Conservation (phyloP, 1,140 invertebrate species). For the Doryteuthis pealeii region DNA sequence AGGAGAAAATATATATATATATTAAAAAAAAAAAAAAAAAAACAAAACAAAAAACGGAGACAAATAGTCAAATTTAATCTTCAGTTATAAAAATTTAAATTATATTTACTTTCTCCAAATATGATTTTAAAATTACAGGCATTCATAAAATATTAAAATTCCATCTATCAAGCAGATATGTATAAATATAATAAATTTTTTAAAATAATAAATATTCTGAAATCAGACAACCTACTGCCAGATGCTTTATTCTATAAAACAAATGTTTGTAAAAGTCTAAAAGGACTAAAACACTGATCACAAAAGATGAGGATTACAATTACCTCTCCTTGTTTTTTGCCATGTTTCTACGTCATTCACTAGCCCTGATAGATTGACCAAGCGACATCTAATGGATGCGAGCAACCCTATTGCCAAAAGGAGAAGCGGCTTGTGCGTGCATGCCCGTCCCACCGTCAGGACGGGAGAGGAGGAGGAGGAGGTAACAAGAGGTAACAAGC, state of each 20-base stretch:
- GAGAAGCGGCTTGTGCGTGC: conserved; percentile 1
- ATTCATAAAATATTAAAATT: too few species aligned
- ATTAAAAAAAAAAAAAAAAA: too few species aligned
- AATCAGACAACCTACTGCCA: neutral
- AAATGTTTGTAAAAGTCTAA: neutral
- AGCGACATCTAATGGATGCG: conserved; percentile 13
- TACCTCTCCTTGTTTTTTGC: conserved; percentile 8
- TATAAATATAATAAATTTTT: neutral
- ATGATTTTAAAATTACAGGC: too few species aligned
- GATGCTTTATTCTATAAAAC: neutral
- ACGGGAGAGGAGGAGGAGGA: neutral
- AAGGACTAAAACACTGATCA: conserved; percentile 7
- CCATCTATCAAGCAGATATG: too few species aligned
- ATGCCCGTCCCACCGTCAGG: neutral
- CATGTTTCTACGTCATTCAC: conserved; percentile 1
- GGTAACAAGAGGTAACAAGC: conserved; percentile 3
- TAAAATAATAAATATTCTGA: neutral
- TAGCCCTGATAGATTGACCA: conserved; percentile 13
- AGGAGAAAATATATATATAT: too few species aligned
- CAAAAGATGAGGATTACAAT: conserved; percentile 11
- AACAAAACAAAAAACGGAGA: too few species aligned
- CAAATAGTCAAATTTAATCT: too few species aligned
- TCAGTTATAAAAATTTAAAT: too few species aligned
- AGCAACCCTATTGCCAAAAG: conserved; percentile 10
- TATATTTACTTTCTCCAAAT: too few species aligned